These are phyloP conservation scores for Drosophila trapezifrons DNA, from an alignment of 1,140 invertebrate species.

Conservation along the genomic window DNA sequence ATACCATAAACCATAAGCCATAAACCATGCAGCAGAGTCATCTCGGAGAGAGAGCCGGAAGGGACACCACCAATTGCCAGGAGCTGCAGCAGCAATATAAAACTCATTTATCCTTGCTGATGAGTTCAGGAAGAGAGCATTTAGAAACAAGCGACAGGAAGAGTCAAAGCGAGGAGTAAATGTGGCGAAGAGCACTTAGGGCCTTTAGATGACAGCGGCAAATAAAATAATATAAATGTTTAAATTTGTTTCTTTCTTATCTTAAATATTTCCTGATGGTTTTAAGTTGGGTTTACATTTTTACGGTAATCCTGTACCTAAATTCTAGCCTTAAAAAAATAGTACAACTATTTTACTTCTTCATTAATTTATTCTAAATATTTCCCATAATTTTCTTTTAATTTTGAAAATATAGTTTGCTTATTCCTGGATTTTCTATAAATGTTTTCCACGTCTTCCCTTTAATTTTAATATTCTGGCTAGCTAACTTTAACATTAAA, in stretches of 20 bases:
- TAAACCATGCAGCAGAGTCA: slow-evolving; percentile 4
- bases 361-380: not conserved
- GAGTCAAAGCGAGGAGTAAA: not conserved
- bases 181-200: slow-evolving; percentile 3
- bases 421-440: not conserved
- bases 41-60: slow-evolving; percentile 8
- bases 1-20: slow-evolving; percentile 7
- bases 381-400: no score
- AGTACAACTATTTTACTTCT: no score
- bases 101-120: slow-evolving; percentile 6
- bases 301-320: not conserved
- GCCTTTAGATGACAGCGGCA: no score
- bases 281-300: not conserved
- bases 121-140: slow-evolving; percentile 9
- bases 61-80: not conserved
- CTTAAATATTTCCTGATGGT: not conserved
- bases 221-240: not conserved
- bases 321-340: not conserved
- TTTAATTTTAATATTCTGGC: not conserved
- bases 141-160: slow-evolving; percentile 3
- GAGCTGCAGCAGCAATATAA: not conserved
- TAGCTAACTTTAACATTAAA: no score
- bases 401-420: no score
- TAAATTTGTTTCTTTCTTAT: no score
- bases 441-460: not conserved